These are phyloP conservation scores for Junonia oenone DNA, from an alignment of 2,888 invertebrate genomes.

Conservation along the genomic window DNA sequence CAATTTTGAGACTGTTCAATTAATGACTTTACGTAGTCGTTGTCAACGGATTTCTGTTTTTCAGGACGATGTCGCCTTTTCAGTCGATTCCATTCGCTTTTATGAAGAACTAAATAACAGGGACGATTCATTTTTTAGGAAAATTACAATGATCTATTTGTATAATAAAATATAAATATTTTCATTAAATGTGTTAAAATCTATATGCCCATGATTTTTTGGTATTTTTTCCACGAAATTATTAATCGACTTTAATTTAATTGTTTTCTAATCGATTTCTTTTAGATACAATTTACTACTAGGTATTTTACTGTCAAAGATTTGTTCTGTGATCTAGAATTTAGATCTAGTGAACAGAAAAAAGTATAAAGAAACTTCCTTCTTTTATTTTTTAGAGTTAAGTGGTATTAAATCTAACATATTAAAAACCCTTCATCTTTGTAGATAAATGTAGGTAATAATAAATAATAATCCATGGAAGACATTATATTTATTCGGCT, in stretches of 20 bases:
- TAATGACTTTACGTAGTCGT: constrained; percentile 41
- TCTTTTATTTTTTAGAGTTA: too few relatives aligned
- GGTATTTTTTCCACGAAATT: background rate
- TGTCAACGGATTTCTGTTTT: constrained; percentile 15
- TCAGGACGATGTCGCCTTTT: constrained; percentile 30
- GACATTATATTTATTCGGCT: background rate
- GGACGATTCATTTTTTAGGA: constrained; percentile 4
- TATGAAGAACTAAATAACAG: constrained; percentile 36
- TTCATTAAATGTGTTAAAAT: background rate
- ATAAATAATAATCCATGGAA: too few relatives aligned
- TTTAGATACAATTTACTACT: too few relatives aligned
- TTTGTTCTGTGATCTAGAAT: too few relatives aligned
- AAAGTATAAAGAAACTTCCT: too few relatives aligned
- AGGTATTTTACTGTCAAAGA: too few relatives aligned
- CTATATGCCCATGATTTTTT: constrained; percentile 1
- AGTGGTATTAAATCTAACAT: too few relatives aligned
- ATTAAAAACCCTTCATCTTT: too few relatives aligned
- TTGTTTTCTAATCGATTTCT: too few relatives aligned
- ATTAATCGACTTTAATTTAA: background rate
- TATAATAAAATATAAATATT: background rate
- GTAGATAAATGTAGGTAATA: too few relatives aligned
- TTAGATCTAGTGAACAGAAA: too few relatives aligned
- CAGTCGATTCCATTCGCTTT: constrained; percentile 49
- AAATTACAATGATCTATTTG: background rate
- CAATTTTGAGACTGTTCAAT: constrained; percentile 46